These are phyloP conservation scores for Sylvia borin DNA, from an alignment of 2,797 vertebrate genomes.

Conservation along the genomic window DNA sequence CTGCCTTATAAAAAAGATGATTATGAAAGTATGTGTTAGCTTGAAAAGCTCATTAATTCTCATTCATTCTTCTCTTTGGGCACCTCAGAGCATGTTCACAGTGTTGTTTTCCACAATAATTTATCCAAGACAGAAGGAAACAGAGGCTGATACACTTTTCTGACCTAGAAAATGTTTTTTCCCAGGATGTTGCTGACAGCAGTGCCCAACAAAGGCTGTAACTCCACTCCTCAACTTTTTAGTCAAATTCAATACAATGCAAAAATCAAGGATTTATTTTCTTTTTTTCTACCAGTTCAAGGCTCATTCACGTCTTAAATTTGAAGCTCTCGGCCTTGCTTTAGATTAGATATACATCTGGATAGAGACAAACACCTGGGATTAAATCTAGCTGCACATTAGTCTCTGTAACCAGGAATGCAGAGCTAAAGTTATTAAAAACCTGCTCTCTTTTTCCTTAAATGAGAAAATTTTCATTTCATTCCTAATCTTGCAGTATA, in stretches of 20 bases:
- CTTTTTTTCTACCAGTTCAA: background rate
- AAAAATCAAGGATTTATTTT: background rate
- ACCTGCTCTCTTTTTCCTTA: background rate
- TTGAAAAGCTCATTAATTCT: constrained; percentile 21
- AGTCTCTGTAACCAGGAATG: background rate
- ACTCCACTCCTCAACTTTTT: background rate
- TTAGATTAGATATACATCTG: background rate
- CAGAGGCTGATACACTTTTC: background rate
- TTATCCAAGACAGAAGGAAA: background rate
- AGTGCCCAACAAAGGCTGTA: background rate
- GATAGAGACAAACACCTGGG: background rate
- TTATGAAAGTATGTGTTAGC: background rate
- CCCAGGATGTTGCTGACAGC: background rate
- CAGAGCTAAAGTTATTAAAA: background rate
- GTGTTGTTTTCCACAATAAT: background rate
- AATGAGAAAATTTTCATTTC: background rate
- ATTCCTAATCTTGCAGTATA: background rate
- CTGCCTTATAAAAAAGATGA: background rate
- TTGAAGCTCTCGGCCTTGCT: background rate
- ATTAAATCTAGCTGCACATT: background rate
- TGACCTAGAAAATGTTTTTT: background rate
- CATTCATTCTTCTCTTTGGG: background rate
- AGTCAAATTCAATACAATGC: background rate
- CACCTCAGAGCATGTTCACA: background rate
- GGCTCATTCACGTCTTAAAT: background rate